Evolutionary conservation across 2,113 vertebrate genomes (phyloP).

Genomic region (Cavia porcellus): DNA sequence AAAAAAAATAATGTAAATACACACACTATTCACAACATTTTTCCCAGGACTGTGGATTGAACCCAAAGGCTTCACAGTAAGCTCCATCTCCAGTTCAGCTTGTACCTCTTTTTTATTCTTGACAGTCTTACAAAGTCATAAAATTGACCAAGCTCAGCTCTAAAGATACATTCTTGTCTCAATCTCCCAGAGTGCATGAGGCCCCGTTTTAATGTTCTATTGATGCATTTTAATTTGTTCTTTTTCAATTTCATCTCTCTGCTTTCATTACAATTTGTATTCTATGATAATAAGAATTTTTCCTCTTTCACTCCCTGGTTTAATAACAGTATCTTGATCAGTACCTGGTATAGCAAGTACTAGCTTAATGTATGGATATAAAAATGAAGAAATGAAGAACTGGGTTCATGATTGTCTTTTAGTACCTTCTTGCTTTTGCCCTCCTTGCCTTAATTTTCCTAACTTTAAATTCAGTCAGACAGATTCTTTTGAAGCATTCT

Average conservation of each 20-base stretch:
- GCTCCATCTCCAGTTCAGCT: neutral
- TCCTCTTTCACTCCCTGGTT: neutral
- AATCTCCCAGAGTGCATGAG: neutral
- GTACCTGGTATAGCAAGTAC: neutral
- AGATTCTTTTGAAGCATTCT: constrained; percentile 20
- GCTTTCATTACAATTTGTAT: neutral
- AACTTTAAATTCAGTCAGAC: neutral
- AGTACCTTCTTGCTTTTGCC: neutral
- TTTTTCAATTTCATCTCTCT: neutral
- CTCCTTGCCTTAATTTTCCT: constrained; percentile 6
- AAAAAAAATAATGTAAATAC: neutral
- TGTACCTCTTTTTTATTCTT: neutral
- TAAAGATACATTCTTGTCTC: neutral
- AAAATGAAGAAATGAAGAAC: neutral
- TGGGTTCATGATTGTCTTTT: neutral
- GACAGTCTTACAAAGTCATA: neutral
- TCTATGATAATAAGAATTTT: neutral
- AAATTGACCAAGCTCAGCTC: neutral
- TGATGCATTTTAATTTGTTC: neutral
- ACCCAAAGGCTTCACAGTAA: neutral
- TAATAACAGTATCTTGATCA: neutral
- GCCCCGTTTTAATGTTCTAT: neutral
- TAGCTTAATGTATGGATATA: neutral
- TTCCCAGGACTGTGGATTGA: neutral
- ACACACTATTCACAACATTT: neutral